Evolutionary conservation across 2,888 invertebrate species (phyloP), one percentile per base, ranked within the genome.

Genomic region (Candidula unifasciata): DNA sequence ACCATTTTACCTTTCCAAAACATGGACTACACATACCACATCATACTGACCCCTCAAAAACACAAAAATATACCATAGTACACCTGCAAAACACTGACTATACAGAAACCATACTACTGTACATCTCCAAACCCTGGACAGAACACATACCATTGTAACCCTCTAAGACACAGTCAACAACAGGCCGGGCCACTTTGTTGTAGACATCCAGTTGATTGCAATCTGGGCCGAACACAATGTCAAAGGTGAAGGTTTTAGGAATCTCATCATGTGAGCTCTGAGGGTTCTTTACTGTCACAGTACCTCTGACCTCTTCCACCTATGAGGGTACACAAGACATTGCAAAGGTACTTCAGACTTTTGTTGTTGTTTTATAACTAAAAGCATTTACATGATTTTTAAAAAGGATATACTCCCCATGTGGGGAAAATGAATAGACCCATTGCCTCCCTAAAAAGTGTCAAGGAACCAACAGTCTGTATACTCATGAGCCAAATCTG

Each of bases 111-210:
- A 60, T n/a, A 60, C 24, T 60, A 21, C 21, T 24, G 24, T 24
- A 60, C 5, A 60, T 13, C 6, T n/a, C 57, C 24, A 69, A 30
- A 18, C 27, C n/a, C 8, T 16, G n/a, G 6, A 27, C 69, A 8
- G 5, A n/a, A 8, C 3, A 52, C 76, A 30, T 80, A 69, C 99
- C 99, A 95, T 99, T 99, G 94, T 98, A 99, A 0, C 99, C 99
- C 91, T 97, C 96, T 16, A 99, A 95, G 3, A 99, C 98, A 94
- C 98, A 98, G 88, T 99, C 98, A 6, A 99, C 98, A 88, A 99
- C 98, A 0, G 99, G 99, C 80, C 98, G 96, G 0, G 99, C 99
- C 0, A 98, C 97, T 92, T 97, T 96, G 89, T 99, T 97, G 94
- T 99, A 99, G 81, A 99, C 96, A 94, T 99, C 98, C 94, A 97